A percentile compares a stretch with the other conserved stretches of the same genome.
Conservation (phyloP, 1,140 invertebrate genomes). For the Limonius californicus region DNA sequence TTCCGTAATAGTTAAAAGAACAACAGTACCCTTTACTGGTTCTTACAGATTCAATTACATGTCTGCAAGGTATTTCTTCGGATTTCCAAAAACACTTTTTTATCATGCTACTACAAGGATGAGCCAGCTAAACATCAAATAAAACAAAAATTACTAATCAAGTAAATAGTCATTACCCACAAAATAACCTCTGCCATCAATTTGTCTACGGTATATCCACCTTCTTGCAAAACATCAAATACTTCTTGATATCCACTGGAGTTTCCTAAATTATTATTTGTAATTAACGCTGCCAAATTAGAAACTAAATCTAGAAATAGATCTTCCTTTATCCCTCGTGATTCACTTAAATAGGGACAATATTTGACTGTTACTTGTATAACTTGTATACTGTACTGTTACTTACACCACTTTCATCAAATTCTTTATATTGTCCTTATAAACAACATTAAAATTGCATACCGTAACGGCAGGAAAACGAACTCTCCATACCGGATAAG, state of each 20-base stretch:
- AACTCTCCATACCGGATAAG: constrained; percentile 50
- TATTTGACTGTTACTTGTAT: no score
- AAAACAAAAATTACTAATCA: not conserved
- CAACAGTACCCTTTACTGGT: not conserved
- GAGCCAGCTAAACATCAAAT: not conserved
- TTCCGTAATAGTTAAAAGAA: not conserved
- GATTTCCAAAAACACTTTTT: not conserved
- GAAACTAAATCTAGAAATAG: no score
- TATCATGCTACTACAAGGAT: not conserved
- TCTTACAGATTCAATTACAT: not conserved
- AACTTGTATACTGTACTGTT: no score
- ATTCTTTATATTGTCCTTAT: constrained; percentile 37
- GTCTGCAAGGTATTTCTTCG: not conserved
- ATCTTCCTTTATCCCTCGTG: no score
- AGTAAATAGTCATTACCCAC: not conserved
- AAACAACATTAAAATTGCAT: constrained; percentile 55
- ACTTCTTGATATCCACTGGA: not conserved
- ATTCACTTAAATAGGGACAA: no score
- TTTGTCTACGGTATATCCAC: not conserved
- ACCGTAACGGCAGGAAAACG: constrained; percentile 54
- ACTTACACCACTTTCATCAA: constrained; percentile 43
- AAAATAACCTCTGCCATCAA: not conserved
- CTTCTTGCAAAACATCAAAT: not conserved
- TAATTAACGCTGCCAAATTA: not conserved
- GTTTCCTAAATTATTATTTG: not conserved